phyloP scores from a whole-genome alignment of 2,797 vertebrate genomes.

The Acestrorhynchus altus region DNA sequence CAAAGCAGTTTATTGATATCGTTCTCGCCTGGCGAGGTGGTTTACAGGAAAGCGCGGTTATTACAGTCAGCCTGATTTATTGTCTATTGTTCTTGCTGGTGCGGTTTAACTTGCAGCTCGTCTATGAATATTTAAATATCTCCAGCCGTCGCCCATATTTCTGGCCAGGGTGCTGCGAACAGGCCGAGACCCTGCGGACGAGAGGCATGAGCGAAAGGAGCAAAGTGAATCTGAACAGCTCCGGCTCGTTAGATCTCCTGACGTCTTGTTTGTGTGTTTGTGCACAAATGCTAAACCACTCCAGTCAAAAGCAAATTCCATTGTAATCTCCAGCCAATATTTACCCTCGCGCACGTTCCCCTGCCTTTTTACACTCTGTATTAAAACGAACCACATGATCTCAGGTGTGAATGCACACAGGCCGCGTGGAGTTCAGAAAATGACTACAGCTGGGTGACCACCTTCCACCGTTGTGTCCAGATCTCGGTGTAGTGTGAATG shows the following conservation, averaged over 20 bases:
- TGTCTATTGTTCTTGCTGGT: conserved; percentile 68
- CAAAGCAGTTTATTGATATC: conserved; percentile 70
- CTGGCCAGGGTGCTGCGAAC: neutral
- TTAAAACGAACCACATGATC: neutral
- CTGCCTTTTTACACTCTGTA: neutral
- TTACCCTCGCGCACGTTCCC: neutral
- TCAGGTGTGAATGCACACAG: neutral
- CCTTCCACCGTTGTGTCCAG: neutral
- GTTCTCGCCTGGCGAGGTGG: conserved; percentile 69
- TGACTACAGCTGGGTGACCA: neutral
- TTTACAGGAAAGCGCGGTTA: conserved; percentile 77
- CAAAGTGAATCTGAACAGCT: neutral
- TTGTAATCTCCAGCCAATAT: neutral
- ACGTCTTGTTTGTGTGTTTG: neutral
- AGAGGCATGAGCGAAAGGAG: neutral
- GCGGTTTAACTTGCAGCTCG: conserved; percentile 68
- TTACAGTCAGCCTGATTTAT: conserved; percentile 78
- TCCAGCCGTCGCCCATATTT: conserved; percentile 10
- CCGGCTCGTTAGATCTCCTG: neutral
- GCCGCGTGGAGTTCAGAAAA: too few relatives aligned
- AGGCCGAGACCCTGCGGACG: neutral
- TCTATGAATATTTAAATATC: conserved; percentile 72
- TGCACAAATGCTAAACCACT: neutral
- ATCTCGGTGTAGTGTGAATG: neutral
- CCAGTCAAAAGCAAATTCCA: neutral